phyloP scores from a whole-genome alignment of 2,888 invertebrate genomes.

The Cheilosia scutellata region DNA sequence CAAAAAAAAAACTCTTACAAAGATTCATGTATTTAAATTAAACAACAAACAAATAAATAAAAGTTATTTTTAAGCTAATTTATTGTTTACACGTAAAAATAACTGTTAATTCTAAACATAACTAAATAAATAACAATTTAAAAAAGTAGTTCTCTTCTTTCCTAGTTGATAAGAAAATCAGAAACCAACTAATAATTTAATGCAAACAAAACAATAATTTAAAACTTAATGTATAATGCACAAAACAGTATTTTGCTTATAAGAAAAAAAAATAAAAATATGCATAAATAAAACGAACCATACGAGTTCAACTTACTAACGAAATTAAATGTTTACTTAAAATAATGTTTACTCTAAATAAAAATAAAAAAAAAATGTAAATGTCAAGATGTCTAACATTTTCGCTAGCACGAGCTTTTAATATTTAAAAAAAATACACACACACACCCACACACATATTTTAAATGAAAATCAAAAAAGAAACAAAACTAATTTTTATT shows the following conservation, averaged over 20 bases:
- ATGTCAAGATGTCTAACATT: slow-evolving; percentile 44
- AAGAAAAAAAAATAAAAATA: slow-evolving; percentile 42
- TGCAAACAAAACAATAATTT: slow-evolving; percentile 49
- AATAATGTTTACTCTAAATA: neutral
- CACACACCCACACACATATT: neutral
- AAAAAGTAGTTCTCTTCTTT: slow-evolving; percentile 51
- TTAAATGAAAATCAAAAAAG: slow-evolving; percentile 12
- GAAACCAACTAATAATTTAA: slow-evolving; percentile 56
- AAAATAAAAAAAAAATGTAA: slow-evolving; percentile 30
- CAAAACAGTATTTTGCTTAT: slow-evolving; percentile 76
- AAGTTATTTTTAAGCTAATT: slow-evolving; percentile 66
- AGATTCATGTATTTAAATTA: slow-evolving; percentile 62
- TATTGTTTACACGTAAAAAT: slow-evolving; percentile 62
- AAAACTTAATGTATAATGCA: slow-evolving; percentile 67
- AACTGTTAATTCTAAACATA: slow-evolving; percentile 41
- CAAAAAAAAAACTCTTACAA: slow-evolving; percentile 40
- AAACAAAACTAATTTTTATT: slow-evolving; percentile 30
- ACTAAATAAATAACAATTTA: slow-evolving; percentile 24
- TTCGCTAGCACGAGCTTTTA: slow-evolving; percentile 65
- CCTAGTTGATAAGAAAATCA: slow-evolving; percentile 53
- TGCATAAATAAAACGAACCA: slow-evolving; percentile 24
- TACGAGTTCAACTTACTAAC: slow-evolving; percentile 50
- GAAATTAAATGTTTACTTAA: slow-evolving; percentile 57
- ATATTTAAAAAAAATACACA: slow-evolving; percentile 10
- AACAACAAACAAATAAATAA: slow-evolving; percentile 48